A percentile compares a stretch with the other conserved stretches of the same genome.
Conservation (phyloP, 2,113 vertebrate species). For the Hiodon alosoides region DNA sequence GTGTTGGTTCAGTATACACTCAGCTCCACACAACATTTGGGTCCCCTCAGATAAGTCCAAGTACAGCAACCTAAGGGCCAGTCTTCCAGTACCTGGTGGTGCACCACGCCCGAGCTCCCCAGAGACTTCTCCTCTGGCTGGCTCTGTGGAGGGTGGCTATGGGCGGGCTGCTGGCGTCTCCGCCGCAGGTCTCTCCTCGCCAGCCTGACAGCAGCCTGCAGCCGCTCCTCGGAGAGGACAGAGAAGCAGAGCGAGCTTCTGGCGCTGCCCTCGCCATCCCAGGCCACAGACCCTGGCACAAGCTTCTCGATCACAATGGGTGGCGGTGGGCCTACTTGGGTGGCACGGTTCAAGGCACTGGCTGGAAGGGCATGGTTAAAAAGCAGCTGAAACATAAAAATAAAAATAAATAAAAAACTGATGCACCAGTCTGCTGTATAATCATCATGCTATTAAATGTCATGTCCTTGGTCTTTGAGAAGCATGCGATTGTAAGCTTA, state of each 20-base stretch:
- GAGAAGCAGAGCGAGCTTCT: constrained; percentile 69
- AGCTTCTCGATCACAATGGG: constrained; percentile 85
- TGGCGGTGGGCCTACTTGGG: constrained; percentile 59
- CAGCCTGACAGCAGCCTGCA: constrained; percentile 72
- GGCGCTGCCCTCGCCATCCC: constrained; percentile 38
- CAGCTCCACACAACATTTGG: neutral
- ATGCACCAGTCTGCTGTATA: neutral
- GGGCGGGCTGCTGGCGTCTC: constrained; percentile 52
- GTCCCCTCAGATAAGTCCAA: neutral
- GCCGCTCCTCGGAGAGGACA: constrained; percentile 77
- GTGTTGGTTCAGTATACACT: neutral
- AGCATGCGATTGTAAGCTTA: too few species aligned
- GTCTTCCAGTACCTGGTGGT: constrained; percentile 34
- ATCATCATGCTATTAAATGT: neutral
- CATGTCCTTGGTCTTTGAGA: too few species aligned
- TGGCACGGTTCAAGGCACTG: constrained; percentile 64
- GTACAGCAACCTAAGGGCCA: too few species aligned
- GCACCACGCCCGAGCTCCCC: constrained; percentile 37
- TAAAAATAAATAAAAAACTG: neutral
- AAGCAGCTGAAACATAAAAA: constrained; percentile 66
- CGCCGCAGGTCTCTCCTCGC: constrained; percentile 79
- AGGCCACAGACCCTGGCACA: constrained; percentile 27
- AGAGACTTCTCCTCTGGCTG: constrained; percentile 18
- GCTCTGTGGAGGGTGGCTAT: constrained; percentile 20
- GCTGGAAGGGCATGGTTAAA: constrained; percentile 71